Conservation (phyloP, 2,797 vertebrate species). For the Danionella dracula region DNA sequence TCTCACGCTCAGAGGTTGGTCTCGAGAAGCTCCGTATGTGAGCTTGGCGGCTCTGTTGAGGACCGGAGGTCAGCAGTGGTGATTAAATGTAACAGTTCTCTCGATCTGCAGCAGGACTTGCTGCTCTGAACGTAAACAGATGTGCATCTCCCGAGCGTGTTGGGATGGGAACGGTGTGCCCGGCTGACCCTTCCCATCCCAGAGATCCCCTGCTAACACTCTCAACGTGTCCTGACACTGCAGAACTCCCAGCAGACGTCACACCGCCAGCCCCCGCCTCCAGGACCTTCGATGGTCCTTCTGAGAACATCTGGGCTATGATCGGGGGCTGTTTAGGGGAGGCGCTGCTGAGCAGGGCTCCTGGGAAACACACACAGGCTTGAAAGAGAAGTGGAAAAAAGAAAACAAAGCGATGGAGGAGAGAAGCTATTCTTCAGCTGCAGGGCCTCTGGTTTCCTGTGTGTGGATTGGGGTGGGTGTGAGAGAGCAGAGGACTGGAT, state of each 20-base stretch:
- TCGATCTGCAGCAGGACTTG: background rate
- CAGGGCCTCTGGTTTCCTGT: constrained; percentile 60
- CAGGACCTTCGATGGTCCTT: too few relatives aligned
- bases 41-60: background rate
- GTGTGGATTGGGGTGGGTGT: constrained; percentile 61
- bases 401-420: constrained; percentile 43
- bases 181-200: constrained; percentile 58
- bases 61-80: too few relatives aligned
- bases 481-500: constrained; percentile 32
- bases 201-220: constrained; percentile 54
- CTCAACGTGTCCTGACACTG: constrained; percentile 57
- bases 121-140: background rate
- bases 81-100: background rate
- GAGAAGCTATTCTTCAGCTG: constrained; percentile 56
- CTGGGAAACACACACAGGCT: constrained; percentile 19
- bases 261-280: too few relatives aligned
- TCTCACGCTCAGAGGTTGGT: too few relatives aligned
- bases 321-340: too few relatives aligned
- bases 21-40: too few relatives aligned
- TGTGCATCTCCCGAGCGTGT: background rate
- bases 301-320: constrained; percentile 77
- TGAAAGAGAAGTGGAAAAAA: constrained; percentile 39
- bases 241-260: constrained; percentile 33
- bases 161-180: constrained; percentile 68
- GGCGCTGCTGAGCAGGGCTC: constrained; percentile 6